Evolutionary conservation across 2,888 invertebrate genomes (phyloP).

Genomic region (Ommatoiulus sabulosus): DNA sequence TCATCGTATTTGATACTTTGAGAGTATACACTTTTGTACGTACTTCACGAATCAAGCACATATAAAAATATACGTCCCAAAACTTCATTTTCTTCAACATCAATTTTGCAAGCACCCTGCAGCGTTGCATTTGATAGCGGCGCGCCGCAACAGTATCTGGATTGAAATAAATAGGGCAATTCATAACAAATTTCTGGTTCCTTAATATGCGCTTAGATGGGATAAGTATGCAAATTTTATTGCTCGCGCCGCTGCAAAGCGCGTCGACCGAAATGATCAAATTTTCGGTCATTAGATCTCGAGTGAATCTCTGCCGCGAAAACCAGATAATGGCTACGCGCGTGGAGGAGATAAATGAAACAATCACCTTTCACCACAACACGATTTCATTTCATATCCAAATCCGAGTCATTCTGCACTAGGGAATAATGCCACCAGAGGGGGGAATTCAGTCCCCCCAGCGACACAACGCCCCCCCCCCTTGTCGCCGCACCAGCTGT

Average conservation of each 20-base stretch:
- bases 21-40: no score
- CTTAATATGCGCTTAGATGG: not conserved
- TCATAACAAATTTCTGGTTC: not conserved
- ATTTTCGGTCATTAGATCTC: not conserved
- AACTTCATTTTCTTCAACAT: not conserved
- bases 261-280: not conserved
- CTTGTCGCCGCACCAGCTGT: not conserved
- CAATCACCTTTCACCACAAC: not conserved
- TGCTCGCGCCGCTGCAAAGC: not conserved
- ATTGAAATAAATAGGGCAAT: not conserved
- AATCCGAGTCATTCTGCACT: no score
- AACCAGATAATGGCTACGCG: not conserved
- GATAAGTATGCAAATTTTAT: not conserved
- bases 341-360: not conserved
- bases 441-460: not conserved
- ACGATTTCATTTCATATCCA: not conserved
- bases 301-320: not conserved
- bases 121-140: no score
- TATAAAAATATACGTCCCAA: no score
- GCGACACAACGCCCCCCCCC: not conserved
- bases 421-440: not conserved
- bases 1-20: no score
- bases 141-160: not conserved
- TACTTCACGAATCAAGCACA: no score
- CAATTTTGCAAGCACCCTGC: not conserved